A percentile compares a stretch with the other conserved stretches of the same genome.
Evolutionary conservation across 2,113 vertebrate genomes (phyloP).

Genomic region (Carassius carassius): DNA sequence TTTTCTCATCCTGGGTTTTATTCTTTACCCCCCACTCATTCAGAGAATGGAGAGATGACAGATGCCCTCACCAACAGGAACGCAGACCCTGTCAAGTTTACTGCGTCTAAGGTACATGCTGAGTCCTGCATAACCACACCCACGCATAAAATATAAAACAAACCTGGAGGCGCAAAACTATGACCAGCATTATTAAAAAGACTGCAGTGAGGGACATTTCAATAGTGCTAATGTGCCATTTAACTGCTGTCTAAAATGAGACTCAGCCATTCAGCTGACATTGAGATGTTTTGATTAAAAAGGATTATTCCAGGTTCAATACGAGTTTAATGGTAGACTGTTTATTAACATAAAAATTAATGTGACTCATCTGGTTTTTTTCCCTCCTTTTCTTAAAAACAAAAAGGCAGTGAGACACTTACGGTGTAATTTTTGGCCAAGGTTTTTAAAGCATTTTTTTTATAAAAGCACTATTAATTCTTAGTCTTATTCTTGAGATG

Average conservation of each 20-base stretch:
- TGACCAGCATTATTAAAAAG: constrained; percentile 15
- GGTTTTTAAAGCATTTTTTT: background rate
- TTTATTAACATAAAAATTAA: background rate
- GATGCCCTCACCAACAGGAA: constrained; percentile 54
- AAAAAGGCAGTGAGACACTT: background rate
- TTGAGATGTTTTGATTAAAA: constrained; percentile 10
- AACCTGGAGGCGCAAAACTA: background rate
- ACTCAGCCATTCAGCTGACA: background rate
- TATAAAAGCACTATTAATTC: background rate
- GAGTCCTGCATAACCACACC: constrained; percentile 42
- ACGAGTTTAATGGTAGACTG: background rate
- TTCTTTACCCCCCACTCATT: constrained; percentile 5
- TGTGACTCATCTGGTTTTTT: background rate
- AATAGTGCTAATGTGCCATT: background rate
- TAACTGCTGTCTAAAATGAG: constrained; percentile 26
- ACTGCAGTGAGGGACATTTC: background rate
- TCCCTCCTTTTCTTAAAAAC: background rate
- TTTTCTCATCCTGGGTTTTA: constrained; percentile 8
- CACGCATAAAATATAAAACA: constrained; percentile 30
- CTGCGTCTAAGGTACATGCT: constrained; percentile 61
- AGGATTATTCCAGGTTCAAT: background rate
- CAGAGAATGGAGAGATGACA: constrained; percentile 65
- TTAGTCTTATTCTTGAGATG: background rate
- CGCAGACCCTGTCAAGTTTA: constrained; percentile 36
- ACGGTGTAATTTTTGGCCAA: background rate